Evolutionary conservation across 1,140 invertebrate genomes (phyloP).

Genomic region (Drosophila triauraria): DNA sequence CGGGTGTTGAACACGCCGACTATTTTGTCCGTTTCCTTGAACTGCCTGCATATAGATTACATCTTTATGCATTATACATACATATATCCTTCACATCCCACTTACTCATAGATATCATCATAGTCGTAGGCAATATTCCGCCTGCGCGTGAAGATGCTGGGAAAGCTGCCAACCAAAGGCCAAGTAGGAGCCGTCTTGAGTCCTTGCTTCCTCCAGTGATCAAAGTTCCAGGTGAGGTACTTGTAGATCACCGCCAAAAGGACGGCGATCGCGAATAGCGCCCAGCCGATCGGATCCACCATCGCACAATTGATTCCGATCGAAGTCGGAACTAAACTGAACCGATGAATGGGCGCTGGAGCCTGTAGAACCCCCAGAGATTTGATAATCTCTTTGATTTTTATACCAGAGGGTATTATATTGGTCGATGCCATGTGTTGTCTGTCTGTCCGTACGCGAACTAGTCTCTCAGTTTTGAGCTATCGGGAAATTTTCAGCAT

Average conservation of each 20-base stretch:
- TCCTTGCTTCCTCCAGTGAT: slow-evolving; percentile 76
- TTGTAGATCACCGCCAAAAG: slow-evolving; percentile 60
- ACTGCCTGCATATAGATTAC: slow-evolving; percentile 27
- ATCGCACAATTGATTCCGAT: slow-evolving; percentile 2
- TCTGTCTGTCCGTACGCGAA: too few species aligned
- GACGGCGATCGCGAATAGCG: neutral
- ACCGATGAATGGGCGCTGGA: neutral
- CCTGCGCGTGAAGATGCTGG: slow-evolving; percentile 57
- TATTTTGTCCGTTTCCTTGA: slow-evolving; percentile 50
- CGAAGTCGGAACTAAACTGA: slow-evolving; percentile 26
- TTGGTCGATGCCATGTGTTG: too few species aligned
- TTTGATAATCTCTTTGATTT: too few species aligned
- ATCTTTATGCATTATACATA: too few species aligned
- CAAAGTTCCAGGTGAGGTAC: slow-evolving; percentile 77
- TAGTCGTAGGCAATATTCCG: slow-evolving; percentile 58
- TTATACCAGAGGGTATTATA: too few species aligned
- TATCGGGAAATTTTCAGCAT: too few species aligned
- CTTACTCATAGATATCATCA: slow-evolving; percentile 60
- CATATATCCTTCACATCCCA: neutral
- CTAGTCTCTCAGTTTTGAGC: too few species aligned
- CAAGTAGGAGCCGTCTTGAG: slow-evolving; percentile 63
- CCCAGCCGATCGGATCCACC: slow-evolving; percentile 40
- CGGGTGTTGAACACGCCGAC: slow-evolving; percentile 61
- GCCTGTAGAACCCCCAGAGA: too few species aligned
- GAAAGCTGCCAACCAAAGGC: slow-evolving; percentile 74